Evolutionary conservation across 2,888 invertebrate species (phyloP).

Genomic region (Apeira syringaria): DNA sequence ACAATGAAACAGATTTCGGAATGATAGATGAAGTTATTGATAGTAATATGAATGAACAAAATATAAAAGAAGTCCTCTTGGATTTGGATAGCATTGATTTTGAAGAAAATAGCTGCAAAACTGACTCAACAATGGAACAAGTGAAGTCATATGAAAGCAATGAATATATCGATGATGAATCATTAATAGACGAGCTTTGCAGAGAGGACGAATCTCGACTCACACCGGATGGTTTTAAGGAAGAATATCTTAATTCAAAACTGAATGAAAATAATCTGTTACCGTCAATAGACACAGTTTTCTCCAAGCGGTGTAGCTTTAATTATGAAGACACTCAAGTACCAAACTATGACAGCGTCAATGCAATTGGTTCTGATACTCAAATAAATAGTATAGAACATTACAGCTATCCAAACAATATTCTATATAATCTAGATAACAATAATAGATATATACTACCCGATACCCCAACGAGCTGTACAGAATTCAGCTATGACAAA

Average conservation of each 20-base stretch:
- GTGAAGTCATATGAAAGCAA: conserved; percentile 50
- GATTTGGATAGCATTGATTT: conserved; percentile 73
- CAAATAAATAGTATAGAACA: conserved; percentile 63
- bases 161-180: conserved; percentile 77
- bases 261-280: conserved; percentile 57
- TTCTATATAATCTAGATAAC: conserved; percentile 64
- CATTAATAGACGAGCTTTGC: conserved; percentile 72
- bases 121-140: conserved; percentile 37
- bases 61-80: conserved; percentile 73
- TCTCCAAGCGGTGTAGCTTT: conserved; percentile 68
- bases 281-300: conserved; percentile 75
- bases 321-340: conserved; percentile 48
- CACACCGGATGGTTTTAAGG: conserved; percentile 64
- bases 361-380: conserved; percentile 35
- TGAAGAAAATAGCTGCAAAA: conserved; percentile 59
- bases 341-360: conserved; percentile 36
- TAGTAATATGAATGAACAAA: conserved; percentile 67
- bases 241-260: conserved; percentile 56
- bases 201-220: conserved; percentile 72
- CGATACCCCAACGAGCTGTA: conserved; percentile 73
- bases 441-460: conserved; percentile 65
- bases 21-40: conserved; percentile 68
- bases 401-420: conserved; percentile 76
- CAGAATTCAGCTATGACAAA: conserved; percentile 67
- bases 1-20: conserved; percentile 55